Base-by-base conservation (phyloP, 1,140 invertebrate genomes). In the Brachionus asplanchnoidis region DNA sequence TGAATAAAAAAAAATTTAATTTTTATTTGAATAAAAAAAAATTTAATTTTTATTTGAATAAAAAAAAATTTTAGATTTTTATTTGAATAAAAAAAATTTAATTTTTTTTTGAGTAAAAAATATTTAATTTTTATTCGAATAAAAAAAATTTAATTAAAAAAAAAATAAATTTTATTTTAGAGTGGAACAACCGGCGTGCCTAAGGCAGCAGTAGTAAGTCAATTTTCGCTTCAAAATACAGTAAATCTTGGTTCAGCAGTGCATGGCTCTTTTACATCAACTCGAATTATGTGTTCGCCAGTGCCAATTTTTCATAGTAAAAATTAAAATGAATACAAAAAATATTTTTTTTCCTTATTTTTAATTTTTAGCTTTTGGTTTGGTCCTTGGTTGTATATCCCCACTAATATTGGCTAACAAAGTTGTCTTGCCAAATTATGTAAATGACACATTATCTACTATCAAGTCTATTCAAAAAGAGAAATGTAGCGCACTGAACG, bases 331-430 rank as follows among this genome's bases (percentile, higher is more conserved):
- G 32, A 36, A 6, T n/a, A 36, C 1, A 23, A 20, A 46, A 23
- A 65, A 26, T 56, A 46, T 65, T 32, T 50, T 32, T 28, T 32
- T 79, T n/a, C n/a, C 0, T 7, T n/a, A n/a, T 50, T 6, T 80
- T 0, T 91, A 97, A 11, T 99, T 97, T 88, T 97, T 99, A 88
- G 95, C 94, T n/a, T 95, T 94, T 88, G 96, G 95, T 0, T 93
- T 93, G 32, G 91, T 94, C 1, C 90, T 94, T 42, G 95, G 93
- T 0, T 89, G 93, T 73, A 86, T 95, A 0, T 88, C 87, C 0
- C 89, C 91, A 14, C 80, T 94, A 0, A 91, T 93, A 66, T 90
- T 92, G 87, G 95, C 94, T 0, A 89, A 91, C 0, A 93, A 94
- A 0, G 85, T 94, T 17, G 92, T 97, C 0, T 86, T 96, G 2